Evolutionary conservation across 2,113 vertebrate genomes (phyloP), one percentile per base, ranked within the genome.

Genomic region (Haliaeetus leucogaster): DNA sequence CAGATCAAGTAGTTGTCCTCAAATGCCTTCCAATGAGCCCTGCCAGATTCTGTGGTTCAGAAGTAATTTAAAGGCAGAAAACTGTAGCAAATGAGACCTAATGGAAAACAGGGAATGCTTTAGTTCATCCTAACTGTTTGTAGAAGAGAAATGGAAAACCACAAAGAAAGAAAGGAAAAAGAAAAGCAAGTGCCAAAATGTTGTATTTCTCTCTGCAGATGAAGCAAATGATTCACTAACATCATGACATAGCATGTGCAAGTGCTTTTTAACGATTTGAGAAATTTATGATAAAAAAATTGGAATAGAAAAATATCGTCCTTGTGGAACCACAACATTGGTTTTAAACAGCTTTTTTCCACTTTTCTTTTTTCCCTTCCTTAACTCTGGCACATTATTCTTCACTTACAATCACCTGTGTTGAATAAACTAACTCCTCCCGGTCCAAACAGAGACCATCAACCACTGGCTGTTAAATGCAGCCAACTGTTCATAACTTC

Each of bases 21-120:
- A 98, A 97, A 98, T 98, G 98, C 97, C 98, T 98, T 98, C 97
- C 97, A 98, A 96, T 5, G 59, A 97, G 97, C 96, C 93, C 97
- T 98, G 98, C 98, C 98, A 98, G 98, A 98, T 96, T 98, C 97
- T 97, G 97, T 97, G 98, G 98, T 97, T 98, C 97, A 98, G 97
- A 98, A 98, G 98, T 98, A 98, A 98, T 98, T 98, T 98, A 98
- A 98, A 98, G 98, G 98, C 98, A 98, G 97, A 98, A 98, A 98
- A 97, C 97, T 98, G 98, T 97, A 98, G 98, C 98, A 98, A 98
- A 98, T 98, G 98, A 98, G 97, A 98, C 94, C 98, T 98, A 98
- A 98, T 98, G 98, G 98, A 98, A 98, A 98, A 98, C 98, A 98
- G 93, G 98, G 96, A 96, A 96, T 96, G 93, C 96, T 98, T 98